phyloP scores from a whole-genome alignment of 2,888 invertebrate species.

The Chesias legatella region DNA sequence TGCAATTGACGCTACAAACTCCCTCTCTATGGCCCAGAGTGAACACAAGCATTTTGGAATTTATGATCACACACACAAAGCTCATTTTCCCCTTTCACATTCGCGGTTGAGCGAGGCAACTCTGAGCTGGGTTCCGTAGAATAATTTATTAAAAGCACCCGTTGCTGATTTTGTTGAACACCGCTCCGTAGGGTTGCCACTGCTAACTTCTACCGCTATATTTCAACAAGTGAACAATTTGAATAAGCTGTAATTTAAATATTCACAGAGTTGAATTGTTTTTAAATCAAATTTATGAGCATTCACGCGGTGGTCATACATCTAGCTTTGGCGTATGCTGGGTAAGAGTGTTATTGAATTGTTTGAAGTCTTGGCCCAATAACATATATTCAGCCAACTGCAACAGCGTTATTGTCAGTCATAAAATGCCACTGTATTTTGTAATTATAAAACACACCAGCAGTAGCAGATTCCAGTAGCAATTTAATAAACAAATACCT shows the following conservation, averaged over 20 bases:
- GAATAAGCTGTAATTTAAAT: constrained; percentile 4
- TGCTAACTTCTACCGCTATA: constrained; percentile 6
- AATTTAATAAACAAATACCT: no score
- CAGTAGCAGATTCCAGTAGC: no score
- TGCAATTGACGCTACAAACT: no score
- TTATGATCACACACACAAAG: no score
- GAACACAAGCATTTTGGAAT: no score
- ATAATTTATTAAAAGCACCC: constrained; percentile 68
- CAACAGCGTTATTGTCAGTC: no score
- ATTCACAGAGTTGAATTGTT: constrained; percentile 4
- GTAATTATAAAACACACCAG: no score
- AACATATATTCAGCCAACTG: no score
- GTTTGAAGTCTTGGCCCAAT: neutral
- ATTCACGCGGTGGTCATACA: neutral
- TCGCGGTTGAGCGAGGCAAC: no score
- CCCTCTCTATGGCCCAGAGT: neutral
- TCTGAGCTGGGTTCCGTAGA: constrained; percentile 44
- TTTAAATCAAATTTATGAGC: constrained; percentile 7
- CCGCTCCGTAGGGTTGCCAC: constrained; percentile 39
- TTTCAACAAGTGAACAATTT: constrained; percentile 5
- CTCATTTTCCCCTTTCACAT: no score
- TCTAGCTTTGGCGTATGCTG: neutral
- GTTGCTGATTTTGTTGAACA: constrained; percentile 51
- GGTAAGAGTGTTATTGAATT: neutral
- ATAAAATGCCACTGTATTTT: no score